These are phyloP conservation scores for Bombus ignitus DNA, from an alignment of 1,140 invertebrate species.

Conservation along the genomic window DNA sequence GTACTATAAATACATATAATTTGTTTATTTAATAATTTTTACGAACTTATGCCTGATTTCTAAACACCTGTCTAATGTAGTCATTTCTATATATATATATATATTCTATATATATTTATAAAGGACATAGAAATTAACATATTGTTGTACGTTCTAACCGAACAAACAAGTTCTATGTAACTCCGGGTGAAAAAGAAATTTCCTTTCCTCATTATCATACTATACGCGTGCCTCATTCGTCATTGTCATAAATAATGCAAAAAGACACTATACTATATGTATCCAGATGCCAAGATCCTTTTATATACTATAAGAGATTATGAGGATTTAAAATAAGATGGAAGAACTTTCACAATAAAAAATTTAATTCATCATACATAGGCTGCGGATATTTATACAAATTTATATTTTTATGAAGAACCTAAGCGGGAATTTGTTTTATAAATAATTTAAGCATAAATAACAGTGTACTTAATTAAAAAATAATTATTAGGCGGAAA, in stretches of 20 bases:
- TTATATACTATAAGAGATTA: background rate
- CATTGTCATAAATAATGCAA: background rate
- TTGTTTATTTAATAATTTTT: background rate
- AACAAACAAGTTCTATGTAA: background rate
- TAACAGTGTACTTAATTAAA: background rate
- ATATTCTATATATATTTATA: no score
- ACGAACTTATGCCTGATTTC: background rate
- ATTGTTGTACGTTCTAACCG: background rate
- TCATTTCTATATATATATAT: no score
- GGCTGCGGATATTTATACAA: no score
- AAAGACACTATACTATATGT: background rate
- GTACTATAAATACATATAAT: background rate
- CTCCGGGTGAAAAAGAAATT: background rate
- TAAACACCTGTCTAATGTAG: no score
- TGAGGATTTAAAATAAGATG: background rate
- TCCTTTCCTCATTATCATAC: conserved; percentile 8
- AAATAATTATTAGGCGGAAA: background rate
- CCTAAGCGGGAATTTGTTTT: no score
- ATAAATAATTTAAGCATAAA: background rate
- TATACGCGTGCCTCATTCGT: background rate
- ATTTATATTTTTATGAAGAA: no score
- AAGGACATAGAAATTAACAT: no score
- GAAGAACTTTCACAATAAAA: background rate
- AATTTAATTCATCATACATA: no score
- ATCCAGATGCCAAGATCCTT: background rate